Percentiles rank a stretch among this genome's conserved stretches.
Conservation (phyloP, 2,113 vertebrate genomes). For the Fregata magnificens region DNA sequence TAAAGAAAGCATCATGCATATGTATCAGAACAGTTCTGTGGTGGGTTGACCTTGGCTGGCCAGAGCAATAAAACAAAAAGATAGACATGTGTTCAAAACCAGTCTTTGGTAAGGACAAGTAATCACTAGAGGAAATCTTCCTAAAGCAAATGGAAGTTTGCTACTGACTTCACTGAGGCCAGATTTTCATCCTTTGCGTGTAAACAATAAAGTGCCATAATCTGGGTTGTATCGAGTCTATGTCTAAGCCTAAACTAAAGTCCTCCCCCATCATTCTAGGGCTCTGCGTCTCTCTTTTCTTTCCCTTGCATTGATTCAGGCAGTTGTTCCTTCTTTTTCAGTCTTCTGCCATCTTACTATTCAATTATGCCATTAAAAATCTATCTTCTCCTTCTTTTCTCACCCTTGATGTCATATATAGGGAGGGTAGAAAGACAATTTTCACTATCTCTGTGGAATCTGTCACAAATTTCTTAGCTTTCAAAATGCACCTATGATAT, state of each 20-base stretch:
- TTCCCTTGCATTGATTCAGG: neutral
- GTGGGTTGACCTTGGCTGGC: neutral
- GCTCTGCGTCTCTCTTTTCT: neutral
- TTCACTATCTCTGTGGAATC: neutral
- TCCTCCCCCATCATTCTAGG: neutral
- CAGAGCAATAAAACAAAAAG: neutral
- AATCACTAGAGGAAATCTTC: neutral
- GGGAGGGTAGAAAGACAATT: neutral
- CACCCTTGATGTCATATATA: neutral
- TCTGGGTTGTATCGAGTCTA: neutral
- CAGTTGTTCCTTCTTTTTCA: neutral
- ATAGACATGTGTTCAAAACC: neutral
- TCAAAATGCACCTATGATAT: neutral
- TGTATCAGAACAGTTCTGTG: neutral
- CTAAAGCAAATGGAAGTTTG: neutral
- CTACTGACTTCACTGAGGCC: neutral
- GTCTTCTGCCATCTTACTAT: neutral
- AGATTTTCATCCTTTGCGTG: neutral
- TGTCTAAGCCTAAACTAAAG: neutral
- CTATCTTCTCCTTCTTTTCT: neutral
- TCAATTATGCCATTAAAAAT: neutral
- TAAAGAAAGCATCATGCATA: neutral
- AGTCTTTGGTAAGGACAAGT: neutral
- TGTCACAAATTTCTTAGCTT: neutral
- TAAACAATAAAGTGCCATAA: neutral